Evolutionary conservation across 92 coral and sea anemone genomes (phyloP).

Genomic region (Siderastrea siderea): DNA sequence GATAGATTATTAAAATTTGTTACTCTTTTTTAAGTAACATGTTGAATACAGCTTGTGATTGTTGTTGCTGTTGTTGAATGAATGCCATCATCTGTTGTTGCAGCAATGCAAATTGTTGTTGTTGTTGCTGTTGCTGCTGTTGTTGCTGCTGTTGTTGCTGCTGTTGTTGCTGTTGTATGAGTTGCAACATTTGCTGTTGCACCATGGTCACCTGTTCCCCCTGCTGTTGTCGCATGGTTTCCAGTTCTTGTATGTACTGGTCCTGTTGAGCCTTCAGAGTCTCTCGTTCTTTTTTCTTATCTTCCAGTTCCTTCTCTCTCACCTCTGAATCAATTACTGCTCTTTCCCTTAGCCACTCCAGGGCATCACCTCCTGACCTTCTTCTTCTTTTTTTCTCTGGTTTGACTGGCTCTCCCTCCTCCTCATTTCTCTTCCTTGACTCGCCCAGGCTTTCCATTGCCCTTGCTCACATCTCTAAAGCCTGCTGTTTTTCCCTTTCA

Average conservation of each 20-base stretch:
- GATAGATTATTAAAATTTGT: no score
- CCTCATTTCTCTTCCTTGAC: not conserved
- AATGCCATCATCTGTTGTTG: slow-evolving; percentile 19
- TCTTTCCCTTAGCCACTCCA: slow-evolving; percentile 2
- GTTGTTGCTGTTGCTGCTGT: no score
- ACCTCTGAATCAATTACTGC: not conserved
- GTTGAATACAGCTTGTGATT: not conserved
- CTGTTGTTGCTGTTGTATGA: slow-evolving; percentile 20
- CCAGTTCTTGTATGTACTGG: not conserved
- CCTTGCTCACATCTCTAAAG: slow-evolving; percentile 12
- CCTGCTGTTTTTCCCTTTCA: slow-evolving; percentile 11
- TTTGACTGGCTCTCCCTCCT: no score
- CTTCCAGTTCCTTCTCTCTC: not conserved
- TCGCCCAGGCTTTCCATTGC: slow-evolving; percentile 1
- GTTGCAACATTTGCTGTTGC: slow-evolving; percentile 6
- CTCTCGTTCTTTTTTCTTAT: not conserved
- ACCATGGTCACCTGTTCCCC: not conserved
- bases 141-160: slow-evolving; percentile 38
- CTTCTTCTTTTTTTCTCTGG: not conserved
- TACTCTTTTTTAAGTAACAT: no score
- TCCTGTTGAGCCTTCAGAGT: no score
- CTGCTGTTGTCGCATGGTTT: not conserved
- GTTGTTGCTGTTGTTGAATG: slow-evolving; percentile 24
- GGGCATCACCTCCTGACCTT: not conserved
- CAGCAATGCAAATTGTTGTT: slow-evolving; percentile 14